Base-by-base conservation (phyloP, 2,888 invertebrate genomes). In the Cecidostiba fungosa region DNA sequence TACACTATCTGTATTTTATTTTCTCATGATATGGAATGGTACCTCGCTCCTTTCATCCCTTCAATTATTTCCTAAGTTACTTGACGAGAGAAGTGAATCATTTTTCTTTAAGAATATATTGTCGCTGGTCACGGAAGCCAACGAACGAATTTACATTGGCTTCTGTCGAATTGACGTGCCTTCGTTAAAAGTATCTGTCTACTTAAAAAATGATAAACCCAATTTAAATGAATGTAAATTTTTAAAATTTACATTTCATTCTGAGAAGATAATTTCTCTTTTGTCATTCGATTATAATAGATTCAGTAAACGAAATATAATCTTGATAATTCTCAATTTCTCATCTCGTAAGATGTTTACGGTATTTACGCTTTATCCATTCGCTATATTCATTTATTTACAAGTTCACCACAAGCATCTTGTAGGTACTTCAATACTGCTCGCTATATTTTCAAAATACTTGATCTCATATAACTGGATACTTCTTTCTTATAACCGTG, bases 11-110 rank as follows among this genome's bases (percentile, higher is more conserved):
- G 12, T 43, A 77, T 78, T 82, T 82, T 54, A 77, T 66, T 77
- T 72, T 78, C 19, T 69, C 26, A n/a, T 82, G 72, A 82, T 85
- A 82, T 82, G 85, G 74, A 85, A 85, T 82, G 69, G 32, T 76
- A 43, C 32, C 73, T 72, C 4, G 26, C 73, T 82, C 39, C 8
- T 69, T 82, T 79, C 66, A 59, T 32, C 6, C 39, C 10, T 70
- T 66, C 19, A 12, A 74, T 77, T 59, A 82, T 36, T 43, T 50
- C 12, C 16, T 81, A 66, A 29, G 14, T 32, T 77, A 39, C 59
- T 12, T 32, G 66, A 39, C n/a, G 59, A 77, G 54, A 77, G 32
- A 76, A 73, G 43, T 79, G 3, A 70, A 66, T 76, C 59, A n/a
- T 6, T 39, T 69, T 23, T 50, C 70, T 77, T 72, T 32, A 82